These are phyloP conservation scores for Pandion haliaetus DNA, from an alignment of 2,113 vertebrate species.

Conservation along the genomic window DNA sequence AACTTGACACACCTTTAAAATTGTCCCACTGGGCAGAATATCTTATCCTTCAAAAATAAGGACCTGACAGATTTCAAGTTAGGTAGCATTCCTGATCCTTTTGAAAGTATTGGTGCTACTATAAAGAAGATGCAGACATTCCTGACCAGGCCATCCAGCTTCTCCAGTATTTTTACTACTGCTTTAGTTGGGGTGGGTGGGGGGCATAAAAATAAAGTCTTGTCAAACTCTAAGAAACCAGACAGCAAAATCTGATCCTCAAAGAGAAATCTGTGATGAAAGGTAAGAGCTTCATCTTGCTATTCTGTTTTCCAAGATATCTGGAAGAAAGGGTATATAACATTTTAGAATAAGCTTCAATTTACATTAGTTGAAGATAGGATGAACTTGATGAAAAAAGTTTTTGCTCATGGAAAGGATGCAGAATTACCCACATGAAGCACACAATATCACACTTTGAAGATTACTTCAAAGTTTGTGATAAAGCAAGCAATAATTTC, in stretches of 20 bases:
- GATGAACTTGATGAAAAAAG: not conserved
- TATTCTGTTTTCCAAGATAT: not conserved
- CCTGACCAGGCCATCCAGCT: not conserved
- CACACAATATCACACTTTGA: not conserved
- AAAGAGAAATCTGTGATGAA: not conserved
- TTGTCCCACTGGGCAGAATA: not conserved
- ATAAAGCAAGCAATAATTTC: slow-evolving; percentile 29
- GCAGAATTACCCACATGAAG: slow-evolving; percentile 26
- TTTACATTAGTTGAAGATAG: not conserved
- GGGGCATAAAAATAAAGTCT: not conserved
- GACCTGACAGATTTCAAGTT: slow-evolving; percentile 23
- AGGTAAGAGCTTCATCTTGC: not conserved
- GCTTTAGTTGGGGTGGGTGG: not conserved
- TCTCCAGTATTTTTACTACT: not conserved
- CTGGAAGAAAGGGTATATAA: not conserved
- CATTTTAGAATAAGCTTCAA: not conserved
- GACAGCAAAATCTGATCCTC: not conserved
- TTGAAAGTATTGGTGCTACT: not conserved
- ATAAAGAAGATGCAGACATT: not conserved
- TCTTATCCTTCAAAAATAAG: not conserved
- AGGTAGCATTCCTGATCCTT: slow-evolving; percentile 33
- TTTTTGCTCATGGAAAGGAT: not conserved
- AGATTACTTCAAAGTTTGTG: slow-evolving; percentile 32
- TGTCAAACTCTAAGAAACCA: not conserved
- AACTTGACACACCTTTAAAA: not conserved